Conservation (phyloP, 2,797 vertebrate species). For the Huso huso region DNA sequence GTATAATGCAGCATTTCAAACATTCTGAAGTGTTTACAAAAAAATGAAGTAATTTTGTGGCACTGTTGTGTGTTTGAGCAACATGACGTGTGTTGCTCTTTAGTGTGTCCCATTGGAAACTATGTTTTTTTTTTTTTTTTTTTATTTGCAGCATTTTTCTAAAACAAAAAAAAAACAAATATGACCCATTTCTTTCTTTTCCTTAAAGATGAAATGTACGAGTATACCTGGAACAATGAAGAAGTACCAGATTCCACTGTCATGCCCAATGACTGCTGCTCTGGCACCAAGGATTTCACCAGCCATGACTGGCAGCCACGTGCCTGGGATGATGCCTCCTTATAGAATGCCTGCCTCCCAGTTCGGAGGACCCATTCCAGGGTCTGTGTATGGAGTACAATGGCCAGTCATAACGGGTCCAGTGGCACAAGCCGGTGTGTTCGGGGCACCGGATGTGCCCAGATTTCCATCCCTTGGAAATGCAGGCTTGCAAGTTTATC, state of each 20-base stretch:
- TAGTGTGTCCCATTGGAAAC: too few species aligned
- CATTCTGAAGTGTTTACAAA: too few species aligned
- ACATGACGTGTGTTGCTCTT: too few species aligned
- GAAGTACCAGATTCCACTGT: constrained; percentile 53
- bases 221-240: constrained; percentile 50
- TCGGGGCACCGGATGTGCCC: constrained; percentile 42
- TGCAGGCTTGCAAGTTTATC: constrained; percentile 53
- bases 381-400: constrained; percentile 50
- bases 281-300: constrained; percentile 52
- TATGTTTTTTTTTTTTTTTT: not conserved
- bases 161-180: not conserved
- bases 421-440: constrained; percentile 41
- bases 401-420: constrained; percentile 52
- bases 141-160: not conserved
- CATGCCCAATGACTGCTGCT: constrained; percentile 60
- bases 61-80: too few species aligned
- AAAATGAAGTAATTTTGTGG: too few species aligned
- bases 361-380: constrained; percentile 49
- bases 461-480: constrained; percentile 46
- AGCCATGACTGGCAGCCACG: constrained; percentile 46
- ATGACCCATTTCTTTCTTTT: constrained; percentile 5
- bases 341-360: constrained; percentile 52
- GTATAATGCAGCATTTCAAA: too few species aligned
- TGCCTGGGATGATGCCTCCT: constrained; percentile 43
- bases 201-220: constrained; percentile 64